A percentile compares a stretch with the other conserved stretches of the same genome.
These are phyloP conservation scores for Thaumatotibia leucotreta DNA, from an alignment of 1,140 invertebrate genomes.

Conservation along the genomic window DNA sequence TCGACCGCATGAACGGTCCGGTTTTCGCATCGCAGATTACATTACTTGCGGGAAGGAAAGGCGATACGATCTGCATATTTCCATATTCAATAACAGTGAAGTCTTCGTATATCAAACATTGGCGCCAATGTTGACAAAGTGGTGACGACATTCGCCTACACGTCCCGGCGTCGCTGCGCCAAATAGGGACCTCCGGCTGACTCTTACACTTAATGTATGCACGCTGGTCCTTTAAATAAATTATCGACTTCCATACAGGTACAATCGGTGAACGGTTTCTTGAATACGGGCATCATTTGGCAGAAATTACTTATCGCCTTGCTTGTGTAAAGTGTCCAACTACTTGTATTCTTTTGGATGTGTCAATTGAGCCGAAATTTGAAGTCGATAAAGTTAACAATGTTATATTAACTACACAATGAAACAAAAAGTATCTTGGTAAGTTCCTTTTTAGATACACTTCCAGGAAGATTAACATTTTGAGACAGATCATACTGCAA, in stretches of 20 bases:
- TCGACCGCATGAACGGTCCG: not conserved
- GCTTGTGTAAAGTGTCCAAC: not conserved
- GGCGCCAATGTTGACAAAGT: slow-evolving; percentile 30
- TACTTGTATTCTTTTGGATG: slow-evolving; percentile 21
- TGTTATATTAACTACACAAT: not conserved
- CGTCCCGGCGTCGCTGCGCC: slow-evolving; percentile 28
- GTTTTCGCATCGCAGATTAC: slow-evolving; percentile 5
- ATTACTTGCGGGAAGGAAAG: slow-evolving; percentile 2
- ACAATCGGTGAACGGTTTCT: slow-evolving; percentile 17
- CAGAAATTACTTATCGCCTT: slow-evolving; percentile 20
- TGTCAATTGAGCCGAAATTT: slow-evolving; percentile 19
- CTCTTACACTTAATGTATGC: slow-evolving; percentile 26
- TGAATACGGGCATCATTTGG: slow-evolving; percentile 19
- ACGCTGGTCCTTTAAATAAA: slow-evolving; percentile 42
- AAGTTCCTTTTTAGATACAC: no score
- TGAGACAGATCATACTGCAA: no score
- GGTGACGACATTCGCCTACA: slow-evolving; percentile 44
- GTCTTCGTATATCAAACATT: not conserved
- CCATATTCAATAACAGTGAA: slow-evolving; percentile 11
- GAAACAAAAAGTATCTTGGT: no score
- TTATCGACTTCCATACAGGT: slow-evolving; percentile 51
- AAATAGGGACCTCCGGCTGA: slow-evolving; percentile 36
- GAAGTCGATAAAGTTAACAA: not conserved
- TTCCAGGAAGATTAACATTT: no score
- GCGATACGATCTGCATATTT: slow-evolving; percentile 9